Conservation (phyloP, 2,113 vertebrate genomes). For the Rhinopomastus cyanomelas region DNA sequence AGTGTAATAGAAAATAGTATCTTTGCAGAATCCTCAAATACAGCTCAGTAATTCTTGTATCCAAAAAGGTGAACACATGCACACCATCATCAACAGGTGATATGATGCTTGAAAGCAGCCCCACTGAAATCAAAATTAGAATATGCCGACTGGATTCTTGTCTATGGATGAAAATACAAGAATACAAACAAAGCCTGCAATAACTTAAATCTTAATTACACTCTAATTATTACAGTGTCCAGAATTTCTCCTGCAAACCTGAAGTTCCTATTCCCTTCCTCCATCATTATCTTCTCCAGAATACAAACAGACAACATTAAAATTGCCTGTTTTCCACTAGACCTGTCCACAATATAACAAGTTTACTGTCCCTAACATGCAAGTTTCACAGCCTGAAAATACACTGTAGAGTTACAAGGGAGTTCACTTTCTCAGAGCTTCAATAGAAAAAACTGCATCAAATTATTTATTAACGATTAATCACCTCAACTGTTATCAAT, state of each 20-base stretch:
- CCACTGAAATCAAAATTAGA: not conserved
- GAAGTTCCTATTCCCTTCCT: not conserved
- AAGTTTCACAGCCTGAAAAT: not conserved
- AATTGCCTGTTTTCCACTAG: not conserved
- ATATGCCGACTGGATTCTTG: not conserved
- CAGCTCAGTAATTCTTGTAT: not conserved
- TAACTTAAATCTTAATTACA: not conserved
- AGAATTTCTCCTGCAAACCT: not conserved
- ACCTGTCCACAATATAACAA: not conserved
- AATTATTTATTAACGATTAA: not conserved
- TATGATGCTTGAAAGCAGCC: not conserved
- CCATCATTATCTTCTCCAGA: not conserved
- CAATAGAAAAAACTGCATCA: not conserved
- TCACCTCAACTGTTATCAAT: not conserved
- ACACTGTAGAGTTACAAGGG: not conserved
- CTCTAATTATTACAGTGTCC: not conserved
- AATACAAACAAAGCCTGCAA: not conserved
- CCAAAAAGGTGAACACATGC: not conserved
- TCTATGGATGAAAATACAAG: not conserved
- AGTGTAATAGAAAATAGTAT: not conserved
- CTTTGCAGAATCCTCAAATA: not conserved
- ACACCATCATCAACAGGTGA: not conserved
- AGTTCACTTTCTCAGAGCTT: not conserved
- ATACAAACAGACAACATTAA: not conserved
- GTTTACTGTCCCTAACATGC: not conserved